Percentiles rank a stretch among this genome's conserved stretches.
Conservation (phyloP, 2,888 invertebrate species). For the Eudemis profundana region DNA sequence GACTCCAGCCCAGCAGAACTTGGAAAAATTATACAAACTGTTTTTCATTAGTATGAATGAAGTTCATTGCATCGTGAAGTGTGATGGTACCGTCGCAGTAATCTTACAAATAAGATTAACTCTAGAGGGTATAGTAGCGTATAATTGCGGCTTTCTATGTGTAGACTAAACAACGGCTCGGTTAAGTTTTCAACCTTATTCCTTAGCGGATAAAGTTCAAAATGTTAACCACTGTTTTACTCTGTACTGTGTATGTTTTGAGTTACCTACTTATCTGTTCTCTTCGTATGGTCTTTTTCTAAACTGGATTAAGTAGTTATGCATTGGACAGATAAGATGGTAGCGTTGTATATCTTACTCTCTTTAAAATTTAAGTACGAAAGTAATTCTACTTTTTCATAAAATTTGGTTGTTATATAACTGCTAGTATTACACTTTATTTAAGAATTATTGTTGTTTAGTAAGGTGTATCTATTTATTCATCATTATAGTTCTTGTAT, state of each 20-base stretch:
- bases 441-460: slow-evolving; percentile 65
- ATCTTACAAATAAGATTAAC: slow-evolving; percentile 79
- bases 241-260: slow-evolving; percentile 4
- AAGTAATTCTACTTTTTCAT: slow-evolving; percentile 51
- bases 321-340: slow-evolving; percentile 4
- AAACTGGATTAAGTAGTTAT: not conserved
- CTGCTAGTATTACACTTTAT: slow-evolving; percentile 64
- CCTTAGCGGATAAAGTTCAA: slow-evolving; percentile 26
- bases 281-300: not conserved
- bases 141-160: slow-evolving; percentile 49
- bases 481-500: slow-evolving; percentile 21
- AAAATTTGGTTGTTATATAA: slow-evolving; percentile 49
- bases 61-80: slow-evolving; percentile 49
- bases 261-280: slow-evolving; percentile 1
- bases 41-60: slow-evolving; percentile 46
- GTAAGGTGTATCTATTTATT: slow-evolving; percentile 61
- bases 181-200: slow-evolving; percentile 39
- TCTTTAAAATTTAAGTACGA: slow-evolving; percentile 25
- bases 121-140: slow-evolving; percentile 71
- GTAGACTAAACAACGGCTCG: slow-evolving; percentile 21
- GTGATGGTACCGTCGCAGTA: slow-evolving; percentile 74
- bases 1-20: too few species aligned
- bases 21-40: too few species aligned
- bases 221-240: slow-evolving; percentile 30
- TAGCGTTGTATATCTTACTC: slow-evolving; percentile 13